Conservation (phyloP, 2,888 invertebrate genomes). For the Cryptus viduatorius region DNA sequence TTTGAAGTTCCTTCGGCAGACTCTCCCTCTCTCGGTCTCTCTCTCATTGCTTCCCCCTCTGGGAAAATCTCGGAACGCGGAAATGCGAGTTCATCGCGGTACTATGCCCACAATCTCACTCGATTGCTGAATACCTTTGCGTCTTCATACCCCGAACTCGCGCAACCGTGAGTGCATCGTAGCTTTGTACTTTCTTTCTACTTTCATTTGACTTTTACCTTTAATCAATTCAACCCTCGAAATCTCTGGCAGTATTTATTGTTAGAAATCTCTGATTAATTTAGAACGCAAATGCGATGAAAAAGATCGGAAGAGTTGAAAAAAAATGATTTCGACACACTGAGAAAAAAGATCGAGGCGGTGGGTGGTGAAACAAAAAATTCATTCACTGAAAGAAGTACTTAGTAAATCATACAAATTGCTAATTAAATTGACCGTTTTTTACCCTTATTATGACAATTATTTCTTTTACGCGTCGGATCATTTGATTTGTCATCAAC, state of each 20-base stretch:
- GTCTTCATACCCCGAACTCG: slow-evolving; percentile 42
- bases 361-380: too few species aligned
- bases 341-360: too few species aligned
- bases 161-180: slow-evolving; percentile 29
- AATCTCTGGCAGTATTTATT: neutral
- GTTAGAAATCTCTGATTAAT: neutral
- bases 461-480: too few species aligned
- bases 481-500: too few species aligned
- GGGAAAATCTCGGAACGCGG: slow-evolving; percentile 33
- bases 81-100: slow-evolving; percentile 40
- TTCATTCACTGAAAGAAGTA: too few species aligned
- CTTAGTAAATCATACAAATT: too few species aligned
- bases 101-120: slow-evolving; percentile 36
- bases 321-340: neutral
- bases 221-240: neutral
- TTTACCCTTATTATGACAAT: too few species aligned
- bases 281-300: neutral
- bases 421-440: too few species aligned
- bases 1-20: slow-evolving; percentile 62
- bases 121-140: slow-evolving; percentile 65
- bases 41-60: neutral
- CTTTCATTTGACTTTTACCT: slow-evolving; percentile 10
- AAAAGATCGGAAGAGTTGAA: neutral
- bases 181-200: slow-evolving; percentile 46
- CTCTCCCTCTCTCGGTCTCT: slow-evolving; percentile 9